A percentile compares a stretch with the other conserved stretches of the same genome.
phyloP scores from a whole-genome alignment of 2,797 vertebrate genomes.

The Malurus splendens region DNA sequence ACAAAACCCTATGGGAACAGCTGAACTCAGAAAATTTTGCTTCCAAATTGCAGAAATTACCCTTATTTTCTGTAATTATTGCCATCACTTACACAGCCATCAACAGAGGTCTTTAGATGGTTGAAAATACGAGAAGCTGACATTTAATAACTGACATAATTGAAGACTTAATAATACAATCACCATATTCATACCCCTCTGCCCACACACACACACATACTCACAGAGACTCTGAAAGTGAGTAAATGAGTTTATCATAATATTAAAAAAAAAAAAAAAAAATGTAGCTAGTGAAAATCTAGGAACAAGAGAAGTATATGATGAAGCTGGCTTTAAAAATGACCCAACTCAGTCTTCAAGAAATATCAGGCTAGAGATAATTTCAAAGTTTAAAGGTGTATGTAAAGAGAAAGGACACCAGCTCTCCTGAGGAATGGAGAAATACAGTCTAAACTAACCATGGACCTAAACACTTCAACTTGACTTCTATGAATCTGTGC shows the following conservation, averaged over 20 bases:
- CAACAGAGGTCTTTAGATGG: neutral
- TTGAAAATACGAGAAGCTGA: neutral
- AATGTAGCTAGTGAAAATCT: neutral
- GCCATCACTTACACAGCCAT: neutral
- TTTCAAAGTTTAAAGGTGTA: neutral
- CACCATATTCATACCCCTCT: accelerated
- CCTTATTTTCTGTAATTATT: conserved; percentile 1
- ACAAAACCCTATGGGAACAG: neutral
- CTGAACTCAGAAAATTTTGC: neutral
- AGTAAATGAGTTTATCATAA: neutral
- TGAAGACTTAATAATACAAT: neutral
- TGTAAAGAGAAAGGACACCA: neutral
- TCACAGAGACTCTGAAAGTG: neutral
- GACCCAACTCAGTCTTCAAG: neutral
- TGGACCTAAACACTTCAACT: neutral
- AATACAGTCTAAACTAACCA: neutral
- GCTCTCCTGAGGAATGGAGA: neutral
- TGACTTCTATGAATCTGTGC: neutral
- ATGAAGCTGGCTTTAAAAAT: neutral
- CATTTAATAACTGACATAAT: neutral
- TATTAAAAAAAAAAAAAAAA: neutral
- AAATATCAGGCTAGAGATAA: neutral
- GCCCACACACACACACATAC: too few relatives aligned
- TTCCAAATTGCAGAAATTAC: neutral
- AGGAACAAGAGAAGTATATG: neutral